These are phyloP conservation scores for Dermatemys mawii DNA, from an alignment of 2,113 vertebrate genomes.

Conservation along the genomic window DNA sequence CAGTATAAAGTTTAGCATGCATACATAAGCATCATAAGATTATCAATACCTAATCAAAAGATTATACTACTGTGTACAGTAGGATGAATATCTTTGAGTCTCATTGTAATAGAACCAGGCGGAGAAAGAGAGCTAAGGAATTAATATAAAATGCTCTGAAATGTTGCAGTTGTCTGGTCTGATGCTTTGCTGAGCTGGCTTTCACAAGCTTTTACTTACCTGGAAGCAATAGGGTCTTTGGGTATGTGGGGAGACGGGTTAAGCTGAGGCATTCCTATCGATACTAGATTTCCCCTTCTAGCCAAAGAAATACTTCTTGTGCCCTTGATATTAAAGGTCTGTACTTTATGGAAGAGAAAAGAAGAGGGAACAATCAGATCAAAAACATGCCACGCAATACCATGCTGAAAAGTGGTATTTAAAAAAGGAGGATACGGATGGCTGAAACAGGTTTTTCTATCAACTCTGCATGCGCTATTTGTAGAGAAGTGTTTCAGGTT, in stretches of 20 bases:
- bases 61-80: not conserved
- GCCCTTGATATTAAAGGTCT: not conserved
- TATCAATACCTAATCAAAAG: not conserved
- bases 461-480: not conserved
- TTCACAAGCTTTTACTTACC: conserved; percentile 59
- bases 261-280: conserved; percentile 35
- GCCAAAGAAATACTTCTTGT: conserved; percentile 48
- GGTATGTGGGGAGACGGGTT: conserved; percentile 19
- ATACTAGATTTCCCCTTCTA: conserved; percentile 46
- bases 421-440: not conserved
- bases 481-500: not conserved
- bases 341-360: conserved; percentile 20
- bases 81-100: not conserved
- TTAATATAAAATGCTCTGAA: conserved; percentile 23
- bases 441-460: conserved; percentile 25
- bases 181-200: not conserved
- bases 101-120: not conserved
- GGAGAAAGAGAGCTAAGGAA: conserved; percentile 63
- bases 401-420: not conserved
- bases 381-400: conserved; percentile 31
- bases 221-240: not conserved
- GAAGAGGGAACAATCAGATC: conserved; percentile 41
- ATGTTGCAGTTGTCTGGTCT: conserved; percentile 32
- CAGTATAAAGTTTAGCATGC: too few relatives aligned
- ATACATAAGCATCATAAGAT: too few relatives aligned